These are phyloP conservation scores for Cryptotermes secundus DNA, from an alignment of 1,140 invertebrate genomes.

Conservation along the genomic window DNA sequence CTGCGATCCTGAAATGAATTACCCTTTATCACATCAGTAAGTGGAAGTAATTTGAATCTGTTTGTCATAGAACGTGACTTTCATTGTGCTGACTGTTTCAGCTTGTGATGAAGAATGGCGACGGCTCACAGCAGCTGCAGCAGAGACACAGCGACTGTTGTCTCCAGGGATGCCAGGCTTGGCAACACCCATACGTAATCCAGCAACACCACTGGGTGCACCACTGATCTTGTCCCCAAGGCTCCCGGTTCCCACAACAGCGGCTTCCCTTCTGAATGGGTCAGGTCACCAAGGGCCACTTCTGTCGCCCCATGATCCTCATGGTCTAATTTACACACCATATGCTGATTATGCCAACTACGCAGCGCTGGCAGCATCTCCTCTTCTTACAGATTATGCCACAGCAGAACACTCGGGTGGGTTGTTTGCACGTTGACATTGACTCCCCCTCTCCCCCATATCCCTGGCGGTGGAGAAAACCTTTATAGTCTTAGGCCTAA, in stretches of 20 bases:
- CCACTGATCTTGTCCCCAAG: slow-evolving; percentile 85
- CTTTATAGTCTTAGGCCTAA: neutral
- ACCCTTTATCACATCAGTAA: too few relatives aligned
- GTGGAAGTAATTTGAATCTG: too few relatives aligned
- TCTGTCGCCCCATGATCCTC: slow-evolving; percentile 57
- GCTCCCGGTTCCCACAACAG: slow-evolving; percentile 76
- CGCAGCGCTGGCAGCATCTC: slow-evolving; percentile 76
- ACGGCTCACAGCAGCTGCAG: slow-evolving; percentile 68
- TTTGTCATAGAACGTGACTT: neutral
- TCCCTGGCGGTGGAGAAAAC: neutral
- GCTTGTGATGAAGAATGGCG: slow-evolving; percentile 75
- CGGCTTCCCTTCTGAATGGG: slow-evolving; percentile 68
- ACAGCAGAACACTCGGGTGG: slow-evolving; percentile 89
- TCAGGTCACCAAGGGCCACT: slow-evolving; percentile 64
- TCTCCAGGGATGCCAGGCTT: slow-evolving; percentile 60
- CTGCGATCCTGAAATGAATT: too few relatives aligned
- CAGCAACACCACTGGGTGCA: slow-evolving; percentile 69
- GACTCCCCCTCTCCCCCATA: slow-evolving; percentile 1
- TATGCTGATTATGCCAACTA: slow-evolving; percentile 88
- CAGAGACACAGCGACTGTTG: slow-evolving; percentile 73
- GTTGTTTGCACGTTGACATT: slow-evolving; percentile 78
- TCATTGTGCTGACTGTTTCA: slow-evolving; percentile 44
- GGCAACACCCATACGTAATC: slow-evolving; percentile 64
- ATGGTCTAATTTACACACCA: slow-evolving; percentile 74
- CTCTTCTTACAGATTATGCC: slow-evolving; percentile 82